Base-by-base conservation (phyloP, 2,797 vertebrate genomes). In the Schizothorax lantsangensis region DNA sequence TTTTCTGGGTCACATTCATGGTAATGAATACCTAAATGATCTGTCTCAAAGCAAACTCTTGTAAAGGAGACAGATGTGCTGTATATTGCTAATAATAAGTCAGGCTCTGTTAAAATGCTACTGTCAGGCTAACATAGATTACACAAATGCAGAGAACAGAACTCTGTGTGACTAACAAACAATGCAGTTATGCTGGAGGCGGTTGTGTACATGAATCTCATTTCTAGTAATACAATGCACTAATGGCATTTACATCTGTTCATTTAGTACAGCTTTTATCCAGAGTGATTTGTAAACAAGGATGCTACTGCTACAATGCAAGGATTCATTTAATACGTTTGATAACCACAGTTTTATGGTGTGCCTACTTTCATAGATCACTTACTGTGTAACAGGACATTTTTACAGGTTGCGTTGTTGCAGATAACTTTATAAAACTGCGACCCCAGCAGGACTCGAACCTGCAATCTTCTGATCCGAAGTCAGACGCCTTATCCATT, bases 171-270 rank as follows among this genome's bases (percentile, higher is more conserved):
- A 79, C 54, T 59, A 26, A 79, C 14, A 79, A 43, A 62, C 54
- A 78, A 57, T 78, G 36, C 54, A 79, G 77, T 43, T 62, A 26
- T 26, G 52, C 77, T 43, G 38, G 23, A 62, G 54, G 77, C 23
- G 14, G 54, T 43, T 59, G 54, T 79, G 14, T 40, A 79, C 54
- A 79, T 10, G 14, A 59, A 2, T 77, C 74, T 54, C 23, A 40
- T 79, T 79, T 59, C 54, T 54, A 57, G 52, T 79, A 57, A 59
- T n/a, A 79, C 36, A 77, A 26, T 40, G 10, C 33, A 59, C 52
- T 79, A 59, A 59, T 79, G 36, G 52, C 21, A 59, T 79, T 59
- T 40, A 79, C 52, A 59, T 79, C 21, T 59, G 75, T n/a, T 79
- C 36, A 79, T 59, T 59, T 79, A 59, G 52, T n/a, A n/a, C 21